Conservation (phyloP, 1,140 invertebrate species). For the Drosophila orena region DNA sequence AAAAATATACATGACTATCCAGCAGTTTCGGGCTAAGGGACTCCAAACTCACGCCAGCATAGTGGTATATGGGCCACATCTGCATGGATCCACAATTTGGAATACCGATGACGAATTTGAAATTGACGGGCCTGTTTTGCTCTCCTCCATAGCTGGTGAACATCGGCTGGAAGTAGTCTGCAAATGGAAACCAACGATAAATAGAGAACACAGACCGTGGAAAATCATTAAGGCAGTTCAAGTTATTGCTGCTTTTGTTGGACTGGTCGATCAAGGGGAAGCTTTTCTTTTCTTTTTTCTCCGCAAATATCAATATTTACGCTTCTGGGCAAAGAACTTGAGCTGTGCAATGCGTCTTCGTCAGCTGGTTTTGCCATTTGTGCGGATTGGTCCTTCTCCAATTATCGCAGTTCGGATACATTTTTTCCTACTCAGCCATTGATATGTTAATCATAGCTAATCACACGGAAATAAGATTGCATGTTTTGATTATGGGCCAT, state of each 20-base stretch:
- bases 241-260: conserved; percentile 29
- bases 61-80: conserved; percentile 90
- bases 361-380: conserved; percentile 38
- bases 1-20: conserved; percentile 1
- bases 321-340: conserved; percentile 22
- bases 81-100: conserved; percentile 90
- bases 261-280: conserved; percentile 3
- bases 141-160: conserved; percentile 88
- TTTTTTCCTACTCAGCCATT: conserved; percentile 12
- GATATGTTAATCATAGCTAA: conserved; percentile 25
- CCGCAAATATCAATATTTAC: conserved; percentile 36
- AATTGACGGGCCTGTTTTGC: conserved; percentile 68
- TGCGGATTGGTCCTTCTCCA: conserved; percentile 36
- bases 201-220: conserved; percentile 7
- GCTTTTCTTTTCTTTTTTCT: neutral
- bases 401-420: conserved; percentile 12
- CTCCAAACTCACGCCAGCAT: conserved; percentile 79
- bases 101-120: conserved; percentile 87
- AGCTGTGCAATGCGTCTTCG: conserved; percentile 15
- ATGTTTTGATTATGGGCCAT: conserved; percentile 5
- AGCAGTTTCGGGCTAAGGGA: neutral
- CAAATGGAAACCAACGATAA: conserved; percentile 47
- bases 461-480: conserved; percentile 18
- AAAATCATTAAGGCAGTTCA: conserved; percentile 27
- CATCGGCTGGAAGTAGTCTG: conserved; percentile 87